These are phyloP conservation scores for Acrocephalus scirpaceus DNA, from an alignment of 2,797 vertebrate species.

Conservation along the genomic window DNA sequence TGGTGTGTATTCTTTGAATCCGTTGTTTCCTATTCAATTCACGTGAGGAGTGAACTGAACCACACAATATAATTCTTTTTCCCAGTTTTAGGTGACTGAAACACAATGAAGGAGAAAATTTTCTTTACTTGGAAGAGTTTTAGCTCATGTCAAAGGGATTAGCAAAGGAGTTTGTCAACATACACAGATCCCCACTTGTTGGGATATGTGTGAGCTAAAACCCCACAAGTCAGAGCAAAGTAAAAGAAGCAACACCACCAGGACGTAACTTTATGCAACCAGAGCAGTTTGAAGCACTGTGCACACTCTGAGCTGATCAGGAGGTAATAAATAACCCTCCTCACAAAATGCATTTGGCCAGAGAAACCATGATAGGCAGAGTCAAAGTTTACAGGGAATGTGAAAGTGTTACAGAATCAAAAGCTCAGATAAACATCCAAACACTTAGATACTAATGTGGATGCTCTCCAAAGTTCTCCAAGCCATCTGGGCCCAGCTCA, in stretches of 20 bases:
- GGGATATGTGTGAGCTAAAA: background rate
- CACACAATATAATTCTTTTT: background rate
- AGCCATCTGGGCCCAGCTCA: background rate
- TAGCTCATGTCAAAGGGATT: background rate
- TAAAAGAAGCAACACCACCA: background rate
- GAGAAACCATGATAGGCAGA: background rate
- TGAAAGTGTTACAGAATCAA: background rate
- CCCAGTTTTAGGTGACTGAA: background rate
- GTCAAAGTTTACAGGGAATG: background rate
- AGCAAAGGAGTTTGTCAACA: background rate
- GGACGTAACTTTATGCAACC: background rate
- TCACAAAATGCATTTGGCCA: background rate
- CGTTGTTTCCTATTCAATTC: background rate
- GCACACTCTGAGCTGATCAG: background rate
- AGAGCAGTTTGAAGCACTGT: background rate
- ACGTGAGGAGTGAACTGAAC: background rate
- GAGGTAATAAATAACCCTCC: background rate
- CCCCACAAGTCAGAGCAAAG: background rate
- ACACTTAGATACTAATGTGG: background rate
- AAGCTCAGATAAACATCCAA: background rate
- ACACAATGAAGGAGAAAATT: background rate
- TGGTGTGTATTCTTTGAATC: background rate
- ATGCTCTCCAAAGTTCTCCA: background rate
- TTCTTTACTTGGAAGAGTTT: constrained; percentile 15
- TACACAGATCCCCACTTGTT: background rate